Evolutionary conservation across 2,113 vertebrate species (phyloP).

Genomic region (Pao palembangensis): DNA sequence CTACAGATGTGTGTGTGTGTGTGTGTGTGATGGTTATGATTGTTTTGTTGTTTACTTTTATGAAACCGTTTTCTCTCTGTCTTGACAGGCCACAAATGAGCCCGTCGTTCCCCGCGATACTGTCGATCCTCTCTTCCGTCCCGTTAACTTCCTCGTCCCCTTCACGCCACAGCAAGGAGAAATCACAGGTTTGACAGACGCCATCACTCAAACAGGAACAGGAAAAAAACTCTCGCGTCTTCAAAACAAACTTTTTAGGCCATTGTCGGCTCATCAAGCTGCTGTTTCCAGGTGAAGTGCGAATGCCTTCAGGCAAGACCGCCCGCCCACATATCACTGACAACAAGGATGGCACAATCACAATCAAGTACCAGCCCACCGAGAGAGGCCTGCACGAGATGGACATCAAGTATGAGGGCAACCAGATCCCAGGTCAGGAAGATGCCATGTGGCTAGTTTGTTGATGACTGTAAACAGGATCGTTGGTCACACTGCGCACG

Average conservation of each 20-base stretch:
- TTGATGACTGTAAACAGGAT: background rate
- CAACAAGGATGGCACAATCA: slow-evolving; percentile 94
- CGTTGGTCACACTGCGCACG: too few species aligned
- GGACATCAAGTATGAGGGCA: slow-evolving; percentile 96
- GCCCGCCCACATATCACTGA: slow-evolving; percentile 87
- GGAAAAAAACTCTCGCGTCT: background rate
- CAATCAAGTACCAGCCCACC: slow-evolving; percentile 86
- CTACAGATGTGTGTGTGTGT: background rate
- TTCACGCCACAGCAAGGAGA: slow-evolving; percentile 93
- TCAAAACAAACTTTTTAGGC: slow-evolving; percentile 19
- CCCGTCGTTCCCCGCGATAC: slow-evolving; percentile 81
- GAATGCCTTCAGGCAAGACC: slow-evolving; percentile 94
- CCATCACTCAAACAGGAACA: background rate
- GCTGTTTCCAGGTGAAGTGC: slow-evolving; percentile 83
- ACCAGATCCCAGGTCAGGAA: slow-evolving; percentile 90
- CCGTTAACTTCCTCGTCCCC: slow-evolving; percentile 92
- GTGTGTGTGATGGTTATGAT: background rate
- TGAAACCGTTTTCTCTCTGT: slow-evolving; percentile 18
- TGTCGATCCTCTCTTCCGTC: slow-evolving; percentile 84
- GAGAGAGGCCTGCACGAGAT: slow-evolving; percentile 95
- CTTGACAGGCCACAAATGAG: slow-evolving; percentile 86
- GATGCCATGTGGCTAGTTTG: too few species aligned
- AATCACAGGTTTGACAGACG: slow-evolving; percentile 82
- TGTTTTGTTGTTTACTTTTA: slow-evolving; percentile 8
- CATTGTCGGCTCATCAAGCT: slow-evolving; percentile 20